Evolutionary conservation across 2,113 vertebrate genomes (phyloP).

Genomic region (Solea solea): DNA sequence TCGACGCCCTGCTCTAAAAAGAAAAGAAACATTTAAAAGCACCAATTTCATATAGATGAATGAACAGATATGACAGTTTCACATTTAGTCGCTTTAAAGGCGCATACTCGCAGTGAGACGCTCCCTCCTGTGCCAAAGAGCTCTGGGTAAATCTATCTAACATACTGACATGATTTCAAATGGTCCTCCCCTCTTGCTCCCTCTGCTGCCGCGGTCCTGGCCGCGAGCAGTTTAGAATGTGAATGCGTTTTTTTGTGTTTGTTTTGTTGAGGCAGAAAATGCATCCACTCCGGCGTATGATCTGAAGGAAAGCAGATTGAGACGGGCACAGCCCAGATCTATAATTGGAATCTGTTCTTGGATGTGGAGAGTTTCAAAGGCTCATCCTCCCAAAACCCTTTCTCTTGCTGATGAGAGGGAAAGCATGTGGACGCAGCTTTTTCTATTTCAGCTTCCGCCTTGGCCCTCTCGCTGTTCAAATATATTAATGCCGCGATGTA

Average conservation of each 20-base stretch:
- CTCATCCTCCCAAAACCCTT: slow-evolving; percentile 62
- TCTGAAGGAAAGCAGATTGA: slow-evolving; percentile 80
- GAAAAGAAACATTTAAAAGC: slow-evolving; percentile 20
- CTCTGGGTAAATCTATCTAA: slow-evolving; percentile 59
- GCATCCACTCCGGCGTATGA: slow-evolving; percentile 79
- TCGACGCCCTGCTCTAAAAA: no score
- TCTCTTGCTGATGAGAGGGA: slow-evolving; percentile 68
- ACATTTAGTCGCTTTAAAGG: slow-evolving; percentile 65
- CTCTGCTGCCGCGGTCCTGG: slow-evolving; percentile 44
- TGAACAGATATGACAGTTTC: slow-evolving; percentile 57
- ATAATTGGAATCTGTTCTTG: slow-evolving; percentile 86
- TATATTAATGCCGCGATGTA: slow-evolving; percentile 51
- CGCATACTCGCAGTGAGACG: slow-evolving; percentile 24
- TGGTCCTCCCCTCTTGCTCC: slow-evolving; percentile 39
- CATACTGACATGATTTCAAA: slow-evolving; percentile 64
- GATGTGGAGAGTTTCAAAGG: slow-evolving; percentile 74
- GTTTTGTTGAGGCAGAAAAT: slow-evolving; percentile 81
- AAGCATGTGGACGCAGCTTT: slow-evolving; percentile 59
- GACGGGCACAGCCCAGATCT: slow-evolving; percentile 82
- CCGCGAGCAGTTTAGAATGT: slow-evolving; percentile 52
- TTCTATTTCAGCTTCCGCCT: slow-evolving; percentile 49
- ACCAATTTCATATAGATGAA: slow-evolving; percentile 28
- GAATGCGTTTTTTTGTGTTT: slow-evolving; percentile 77
- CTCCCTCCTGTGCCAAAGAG: slow-evolving; percentile 28
- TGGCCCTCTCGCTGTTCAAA: slow-evolving; percentile 25